These are phyloP conservation scores for Turdus rufiventris DNA, from an alignment of 2,113 vertebrate genomes.

Conservation along the genomic window DNA sequence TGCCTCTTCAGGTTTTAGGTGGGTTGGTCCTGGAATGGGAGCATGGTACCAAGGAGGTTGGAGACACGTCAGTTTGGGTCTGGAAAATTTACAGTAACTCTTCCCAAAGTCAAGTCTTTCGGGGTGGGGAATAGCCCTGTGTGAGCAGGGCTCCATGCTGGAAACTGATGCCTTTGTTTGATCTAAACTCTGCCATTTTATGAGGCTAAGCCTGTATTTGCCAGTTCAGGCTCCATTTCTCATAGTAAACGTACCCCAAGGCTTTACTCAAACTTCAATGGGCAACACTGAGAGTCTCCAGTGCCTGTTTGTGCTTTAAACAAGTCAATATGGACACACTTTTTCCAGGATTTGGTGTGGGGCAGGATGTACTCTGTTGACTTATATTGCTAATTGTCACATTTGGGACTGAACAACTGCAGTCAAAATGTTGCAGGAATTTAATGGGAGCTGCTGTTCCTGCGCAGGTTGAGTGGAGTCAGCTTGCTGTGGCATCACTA, in stretches of 20 bases:
- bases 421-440: neutral
- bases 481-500: neutral
- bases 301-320: neutral
- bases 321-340: fast-evolving
- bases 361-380: neutral
- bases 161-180: neutral
- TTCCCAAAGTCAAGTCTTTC: neutral
- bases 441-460: neutral
- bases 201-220: neutral
- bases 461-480: neutral
- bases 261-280: neutral
- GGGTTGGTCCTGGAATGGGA: neutral
- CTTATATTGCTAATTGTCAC: neutral
- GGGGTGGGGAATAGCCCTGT: neutral
- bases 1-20: neutral
- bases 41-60: neutral
- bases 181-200: neutral
- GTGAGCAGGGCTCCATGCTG: neutral
- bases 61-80: neutral
- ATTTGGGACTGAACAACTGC: neutral
- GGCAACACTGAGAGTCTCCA: neutral
- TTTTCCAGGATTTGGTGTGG: neutral
- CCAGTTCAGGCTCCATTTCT: neutral
- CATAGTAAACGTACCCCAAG: neutral
- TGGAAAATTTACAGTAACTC: neutral